A percentile compares a stretch with the other conserved stretches of the same genome.
Evolutionary conservation across 2,888 invertebrate species (phyloP).

Genomic region (Nemurella pictetii): DNA sequence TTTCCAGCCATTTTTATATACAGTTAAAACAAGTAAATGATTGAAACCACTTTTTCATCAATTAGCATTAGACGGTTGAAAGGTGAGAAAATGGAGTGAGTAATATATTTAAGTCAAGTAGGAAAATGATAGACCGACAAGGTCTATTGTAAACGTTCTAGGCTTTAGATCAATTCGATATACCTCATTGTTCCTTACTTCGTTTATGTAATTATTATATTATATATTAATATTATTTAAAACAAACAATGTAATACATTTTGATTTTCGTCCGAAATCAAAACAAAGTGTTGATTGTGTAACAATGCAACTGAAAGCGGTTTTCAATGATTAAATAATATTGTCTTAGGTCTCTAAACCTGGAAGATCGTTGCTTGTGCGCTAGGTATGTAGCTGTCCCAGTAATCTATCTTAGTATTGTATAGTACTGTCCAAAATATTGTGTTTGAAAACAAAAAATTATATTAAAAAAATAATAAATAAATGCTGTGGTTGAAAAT

Average conservation of each 20-base stretch:
- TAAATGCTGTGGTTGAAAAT: constrained; percentile 55
- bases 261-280: constrained; percentile 28
- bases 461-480: constrained; percentile 37
- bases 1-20: constrained; percentile 32
- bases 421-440: constrained; percentile 39
- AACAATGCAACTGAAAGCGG: not conserved
- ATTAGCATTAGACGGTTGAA: not conserved
- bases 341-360: constrained; percentile 23
- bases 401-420: constrained; percentile 35
- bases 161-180: constrained; percentile 31
- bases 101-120: constrained; percentile 5
- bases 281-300: constrained; percentile 28
- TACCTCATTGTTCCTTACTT: constrained; percentile 31
- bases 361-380: constrained; percentile 19
- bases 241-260: constrained; percentile 18
- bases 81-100: not conserved
- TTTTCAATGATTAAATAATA: constrained; percentile 10
- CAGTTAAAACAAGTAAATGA: constrained; percentile 11
- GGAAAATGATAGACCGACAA: not conserved
- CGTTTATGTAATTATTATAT: constrained; percentile 20
- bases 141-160: constrained; percentile 5
- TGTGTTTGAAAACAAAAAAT: constrained; percentile 56
- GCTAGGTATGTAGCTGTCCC: constrained; percentile 28
- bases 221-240: constrained; percentile 18
- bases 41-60: constrained; percentile 11